Base-by-base conservation (phyloP, 1,140 invertebrate genomes). In the Drosophila paulistorum region DNA sequence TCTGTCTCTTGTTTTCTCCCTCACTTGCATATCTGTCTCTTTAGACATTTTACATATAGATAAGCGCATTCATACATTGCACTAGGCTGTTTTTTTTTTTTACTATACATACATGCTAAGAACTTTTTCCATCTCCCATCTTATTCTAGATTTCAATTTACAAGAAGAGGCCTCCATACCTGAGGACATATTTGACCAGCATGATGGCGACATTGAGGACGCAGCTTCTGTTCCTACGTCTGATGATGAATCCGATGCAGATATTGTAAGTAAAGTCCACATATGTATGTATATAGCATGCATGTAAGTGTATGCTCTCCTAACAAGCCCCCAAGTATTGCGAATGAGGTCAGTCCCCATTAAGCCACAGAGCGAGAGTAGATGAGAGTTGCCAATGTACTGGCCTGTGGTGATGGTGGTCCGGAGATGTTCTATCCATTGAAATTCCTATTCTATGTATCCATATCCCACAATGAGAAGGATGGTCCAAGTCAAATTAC, bases 171-270 rank as follows among this genome's bases (percentile, higher is more conserved):
- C 89, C 65, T 82, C 68, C 70, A 91, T 91, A 80, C 89, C 89
- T 57, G 89, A 90, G 89, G 89, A 91, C 77, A 91, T 91, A 74
- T 89, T 91, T 76, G 89, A 91, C 84, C 89, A 91, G 68, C 76
- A 85, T 69, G 81, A 74, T 73, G 81, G 76, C 20, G 85, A 90
- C 68, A 74, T 77, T 58, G 77, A 39, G 14, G 76, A 73, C 64
- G 54, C 42, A 37, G 69, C 63, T 33, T 41, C 66, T 57, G 65
- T 48, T 54, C 51, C 74, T 39, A 35, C 60, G 20, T 42, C 13
- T 13, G 71, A 68, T 51, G 86, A 74, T 66, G 82, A 78, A 60
- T 79, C 73, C 68, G 82, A 86, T 54, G 86, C 72, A 61, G 86
- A 90, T 79, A 90, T 91, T 75, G 89, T 91, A 72, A 91, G 89